Base-by-base conservation (phyloP, 2,113 vertebrate genomes). In the Crotalus helleri region DNA sequence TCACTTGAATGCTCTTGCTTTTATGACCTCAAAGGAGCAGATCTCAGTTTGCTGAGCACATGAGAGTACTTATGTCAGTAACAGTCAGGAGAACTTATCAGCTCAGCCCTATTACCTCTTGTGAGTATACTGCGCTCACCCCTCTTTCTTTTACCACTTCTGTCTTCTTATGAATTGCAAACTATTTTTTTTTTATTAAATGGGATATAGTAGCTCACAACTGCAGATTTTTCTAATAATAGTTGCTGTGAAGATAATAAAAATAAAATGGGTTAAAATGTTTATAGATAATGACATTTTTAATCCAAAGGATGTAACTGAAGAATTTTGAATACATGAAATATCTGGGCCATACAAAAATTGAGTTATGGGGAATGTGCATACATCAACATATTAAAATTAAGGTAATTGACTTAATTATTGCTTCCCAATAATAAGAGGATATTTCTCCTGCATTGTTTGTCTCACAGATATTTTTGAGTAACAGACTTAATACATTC, bases 1-100 rank as follows among this genome's bases (percentile, higher is more conserved):
- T 87, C 88, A 90, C 88, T 95, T 94, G 95, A 94, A 92, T 94
- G 94, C 87, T 92, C 91, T 91, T 97, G 91, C 91, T 95, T 94
- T 90, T 94, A 17, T 86, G 86, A 88, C 88, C 85, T 90, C 88
- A 92, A 87, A 95, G 92, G 86, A 19, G 0, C 91, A 6, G 93
- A 95, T 96, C 95, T 87, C 90, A 95, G 92, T 92, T 92, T 46
- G 23, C 51, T 90, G 51, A 94, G 86, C 92, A 94, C 57, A 3
- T 88, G 81, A 93, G 15, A 90, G 74, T 91, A 91, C 91, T 58
- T 93, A 92, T 53, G 90, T 93, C 90, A 90, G 91, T 33, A 94
- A 86, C 12, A 61, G 49, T 92, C 89, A 51, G 91, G 92, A 95
- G 90, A 95, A 92, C 81, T 87, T 59, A 92, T n/a, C 91, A 94